Evolutionary conservation across 1,140 invertebrate species (phyloP), one percentile per base, ranked within the genome.

Genomic region (Formica selysi): DNA sequence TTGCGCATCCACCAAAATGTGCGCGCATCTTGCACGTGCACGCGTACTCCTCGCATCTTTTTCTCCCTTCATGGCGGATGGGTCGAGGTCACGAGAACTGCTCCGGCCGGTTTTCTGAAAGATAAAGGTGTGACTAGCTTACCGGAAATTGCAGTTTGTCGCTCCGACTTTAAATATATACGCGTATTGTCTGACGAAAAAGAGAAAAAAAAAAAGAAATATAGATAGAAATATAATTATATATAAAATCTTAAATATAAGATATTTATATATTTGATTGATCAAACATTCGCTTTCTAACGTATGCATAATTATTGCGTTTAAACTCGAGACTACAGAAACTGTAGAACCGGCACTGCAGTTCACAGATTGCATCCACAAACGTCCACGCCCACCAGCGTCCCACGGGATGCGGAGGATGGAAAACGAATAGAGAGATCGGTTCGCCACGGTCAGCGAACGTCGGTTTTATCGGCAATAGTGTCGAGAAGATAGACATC

Each of bases 401-500:
- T 71, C 51, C 83, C 81, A 41, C 8, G 88, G 74, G 70, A 74
- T 29, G 19, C n/a, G 64, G 74, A 32, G 48, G 61, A 76, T 22
- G 38, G 11, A 32, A 29, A 86, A 44, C 13, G 62, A 87, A 89
- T 90, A 90, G 80, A 87, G 89, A 90, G 88, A 90, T 90, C 88
- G 87, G 61, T 59, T 64, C 68, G 61, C 32, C 64, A 57, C 16
- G 41, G 51, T 59, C 70, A 71, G 68, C 73, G 67, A 68, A 88
- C 61, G 79, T 70, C 68, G 89, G 89, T 87, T 90, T 90, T 90
- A 90, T 90, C 87, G 87, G 87, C 13, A 71, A 89, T 88, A 86
- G 89, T 90, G 89, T 89, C 86, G 89, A 85, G 76, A 90, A 90
- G 89, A 90, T 90, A 90, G 76, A 90, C 89, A 90, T 90, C 89